Evolutionary conservation across 2,888 invertebrate genomes (phyloP), one percentile per base, ranked within the genome.

Genomic region (Isoperla grammatica): DNA sequence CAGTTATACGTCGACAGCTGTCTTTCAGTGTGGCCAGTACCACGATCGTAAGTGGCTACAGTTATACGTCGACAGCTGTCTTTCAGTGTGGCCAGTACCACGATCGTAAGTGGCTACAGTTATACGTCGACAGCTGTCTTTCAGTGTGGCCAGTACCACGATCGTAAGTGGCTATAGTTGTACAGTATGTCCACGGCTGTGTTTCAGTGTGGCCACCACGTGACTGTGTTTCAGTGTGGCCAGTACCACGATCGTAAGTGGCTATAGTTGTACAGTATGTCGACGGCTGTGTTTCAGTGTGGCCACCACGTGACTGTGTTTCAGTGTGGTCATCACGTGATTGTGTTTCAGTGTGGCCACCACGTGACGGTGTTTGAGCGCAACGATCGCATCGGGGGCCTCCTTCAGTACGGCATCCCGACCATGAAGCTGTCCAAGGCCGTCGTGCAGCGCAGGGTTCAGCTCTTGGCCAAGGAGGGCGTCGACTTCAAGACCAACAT

Each of bases 351-450:
- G 83, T 94, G 90, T 46, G 98, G 98, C 0, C 97, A 99, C 78
- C 77, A 78, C n/a, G 95, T 98, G 1, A 95, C 95, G 0, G 96
- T 99, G 40, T 98, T 89, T 76, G 99, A 99, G 74, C 83, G 98
- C 60, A 98, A 98, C 76, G 96, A 98, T 76, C 84, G 95, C 9
- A 79, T 94, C 2, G 98, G 98, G 60, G 99, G 99, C 0, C 80
- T 99, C 19, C 79, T 99, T 50, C 93, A 95, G 71, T 99, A 99
- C 75, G 99, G 99, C 61, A 99, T 99, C 72, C 99, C 99, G 13
- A 95, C 94, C 6, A 99, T 99, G 98, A 99, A 99, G 77, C 80
- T 99, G 9, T 88, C 92, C 71, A 99, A 98, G 76, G 83, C 88
- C 63, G 93, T 95, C 57, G 95, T 99, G 0, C 89, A 91, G 69